Base-by-base conservation (phyloP, 1,140 invertebrate genomes). In the Aethina tumida region DNA sequence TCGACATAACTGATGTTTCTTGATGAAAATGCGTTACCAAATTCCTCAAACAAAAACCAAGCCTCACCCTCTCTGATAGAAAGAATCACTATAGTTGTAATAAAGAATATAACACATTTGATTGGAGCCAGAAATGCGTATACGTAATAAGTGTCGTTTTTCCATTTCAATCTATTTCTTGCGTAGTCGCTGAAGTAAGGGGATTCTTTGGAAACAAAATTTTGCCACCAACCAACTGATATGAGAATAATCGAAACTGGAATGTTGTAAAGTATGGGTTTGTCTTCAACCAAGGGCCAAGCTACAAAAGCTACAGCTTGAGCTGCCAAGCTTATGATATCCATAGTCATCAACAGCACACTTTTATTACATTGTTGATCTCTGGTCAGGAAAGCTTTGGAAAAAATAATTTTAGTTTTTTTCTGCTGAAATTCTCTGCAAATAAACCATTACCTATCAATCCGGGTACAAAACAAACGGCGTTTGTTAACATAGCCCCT, bases 401-500 rank as follows among this genome's bases (percentile, higher is more conserved):
- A 35, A 8, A 33, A n/a, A 30, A 30, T 2, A 5, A n/a, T n/a
- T n/a, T n/a, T n/a, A n/a, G n/a, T n/a, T n/a, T n/a, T n/a, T n/a
- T n/a, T n/a, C n/a, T n/a, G n/a, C n/a, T n/a, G n/a, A n/a, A n/a
- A n/a, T 40, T 28, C 21, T 26, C 17, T 9, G n/a, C 14, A 50
- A 20, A 4, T 13, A 39, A 20, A 30, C 31, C 36, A 56, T 63
- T 64, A 77, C 79, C 74, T 16, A 84, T 58, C 12, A 84, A 59
- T 19, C 77, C 79, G 1, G 93, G 93, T 3, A 96, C 66, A 28
- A 94, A 78, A 59, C 86, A 94, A 13, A 96, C 75, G 50, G 86
- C 94, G 63, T 93, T 95, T 9, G 92, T 92, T 17, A 96, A 65
- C 84, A 96, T 91, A 5, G 89, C 80, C 0, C 84, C 90, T 62